These are phyloP conservation scores for Lasioglossum villosulum DNA, from an alignment of 2,888 invertebrate species.

Conservation along the genomic window DNA sequence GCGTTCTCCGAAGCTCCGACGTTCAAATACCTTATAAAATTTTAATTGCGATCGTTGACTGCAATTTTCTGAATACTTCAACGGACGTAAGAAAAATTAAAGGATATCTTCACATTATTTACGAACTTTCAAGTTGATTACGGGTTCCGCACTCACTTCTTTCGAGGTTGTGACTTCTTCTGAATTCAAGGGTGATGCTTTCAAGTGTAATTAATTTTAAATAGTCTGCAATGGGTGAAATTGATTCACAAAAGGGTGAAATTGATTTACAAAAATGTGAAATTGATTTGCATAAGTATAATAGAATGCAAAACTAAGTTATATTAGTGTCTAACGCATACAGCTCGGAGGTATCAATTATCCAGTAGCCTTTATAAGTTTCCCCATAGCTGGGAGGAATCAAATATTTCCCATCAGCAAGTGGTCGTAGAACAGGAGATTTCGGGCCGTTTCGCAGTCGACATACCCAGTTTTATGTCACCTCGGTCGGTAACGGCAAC, in stretches of 20 bases:
- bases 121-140: too few relatives aligned
- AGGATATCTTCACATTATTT: too few relatives aligned
- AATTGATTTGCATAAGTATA: too few relatives aligned
- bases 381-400: neutral
- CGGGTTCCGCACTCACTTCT: too few relatives aligned
- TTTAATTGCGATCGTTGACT: neutral
- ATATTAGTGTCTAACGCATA: neutral
- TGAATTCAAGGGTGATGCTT: too few relatives aligned
- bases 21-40: neutral
- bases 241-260: too few relatives aligned
- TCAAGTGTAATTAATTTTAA: too few relatives aligned
- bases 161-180: too few relatives aligned
- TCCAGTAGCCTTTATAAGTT: neutral
- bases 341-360: neutral
- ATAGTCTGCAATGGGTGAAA: too few relatives aligned
- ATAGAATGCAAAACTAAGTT: neutral
- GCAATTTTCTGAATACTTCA: neutral
- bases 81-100: too few relatives aligned
- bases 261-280: too few relatives aligned
- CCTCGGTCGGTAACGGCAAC: neutral
- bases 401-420: conserved; percentile 16
- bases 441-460: conserved; percentile 43
- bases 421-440: conserved; percentile 31
- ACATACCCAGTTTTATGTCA: conserved; percentile 1
- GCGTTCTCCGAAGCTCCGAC: neutral